A percentile compares a stretch with the other conserved stretches of the same genome.
phyloP scores from a whole-genome alignment of 2,797 vertebrate genomes.

The Benthosema pterotum region DNA sequence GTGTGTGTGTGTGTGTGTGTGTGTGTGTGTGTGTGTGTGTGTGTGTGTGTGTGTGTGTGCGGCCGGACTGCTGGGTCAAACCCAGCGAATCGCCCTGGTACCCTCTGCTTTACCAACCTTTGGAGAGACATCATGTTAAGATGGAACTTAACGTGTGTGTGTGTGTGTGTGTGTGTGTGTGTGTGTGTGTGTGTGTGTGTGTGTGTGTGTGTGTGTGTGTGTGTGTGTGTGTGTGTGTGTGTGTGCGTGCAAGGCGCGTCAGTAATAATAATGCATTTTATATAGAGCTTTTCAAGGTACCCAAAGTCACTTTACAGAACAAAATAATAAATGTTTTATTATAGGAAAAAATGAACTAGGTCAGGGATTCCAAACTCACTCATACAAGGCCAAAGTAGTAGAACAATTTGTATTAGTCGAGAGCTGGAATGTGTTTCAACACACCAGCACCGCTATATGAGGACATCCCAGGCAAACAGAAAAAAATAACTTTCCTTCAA shows the following conservation, averaged over 20 bases:
- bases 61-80: constrained; percentile 58
- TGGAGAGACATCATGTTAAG: constrained; percentile 18
- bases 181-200: constrained; percentile 1
- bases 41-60: constrained; percentile 32
- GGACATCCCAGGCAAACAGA: no score
- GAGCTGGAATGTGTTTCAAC: no score
- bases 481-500: no score
- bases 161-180: no score
- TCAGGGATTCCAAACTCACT: no score
- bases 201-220: not conserved
- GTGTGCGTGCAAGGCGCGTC: not conserved
- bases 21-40: constrained; percentile 12
- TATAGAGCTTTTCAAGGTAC: not conserved
- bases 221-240: not conserved
- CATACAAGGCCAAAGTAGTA: no score
- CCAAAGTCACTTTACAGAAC: no score
- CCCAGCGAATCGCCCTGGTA: constrained; percentile 61
- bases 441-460: no score
- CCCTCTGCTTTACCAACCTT: constrained; percentile 36
- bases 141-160: not conserved
- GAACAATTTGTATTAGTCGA: no score
- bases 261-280: no score
- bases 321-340: no score
- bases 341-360: no score
- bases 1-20: constrained; percentile 35